These are phyloP conservation scores for Drosophila setifemur DNA, from an alignment of 1,140 invertebrate genomes.

Conservation along the genomic window DNA sequence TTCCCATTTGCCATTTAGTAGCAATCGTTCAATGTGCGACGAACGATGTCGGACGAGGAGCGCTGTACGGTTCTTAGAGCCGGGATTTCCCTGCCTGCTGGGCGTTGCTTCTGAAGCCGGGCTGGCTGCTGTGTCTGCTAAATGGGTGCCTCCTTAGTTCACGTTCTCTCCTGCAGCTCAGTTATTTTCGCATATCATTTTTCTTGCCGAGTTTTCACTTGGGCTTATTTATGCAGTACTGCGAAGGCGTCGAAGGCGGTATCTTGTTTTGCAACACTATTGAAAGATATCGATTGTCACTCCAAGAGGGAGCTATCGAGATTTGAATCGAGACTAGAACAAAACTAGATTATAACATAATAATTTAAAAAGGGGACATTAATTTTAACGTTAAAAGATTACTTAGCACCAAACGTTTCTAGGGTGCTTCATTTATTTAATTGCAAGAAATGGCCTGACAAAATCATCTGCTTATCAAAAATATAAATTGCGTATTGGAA, in stretches of 20 bases:
- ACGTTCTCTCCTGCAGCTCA: constrained; percentile 39
- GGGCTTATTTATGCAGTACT: constrained; percentile 2
- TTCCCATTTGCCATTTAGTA: constrained; percentile 72
- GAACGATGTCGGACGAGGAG: not conserved
- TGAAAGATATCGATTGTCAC: not conserved
- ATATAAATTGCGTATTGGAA: no score
- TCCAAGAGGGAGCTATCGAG: no score
- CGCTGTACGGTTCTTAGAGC: not conserved
- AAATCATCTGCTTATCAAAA: no score
- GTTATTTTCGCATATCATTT: constrained; percentile 56
- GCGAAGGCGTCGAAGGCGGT: not conserved
- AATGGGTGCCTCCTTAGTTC: constrained; percentile 26
- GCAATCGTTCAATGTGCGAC: not conserved
- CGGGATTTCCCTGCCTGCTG: not conserved
- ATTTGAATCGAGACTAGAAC: no score
- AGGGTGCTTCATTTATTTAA: no score
- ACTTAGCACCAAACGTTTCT: no score
- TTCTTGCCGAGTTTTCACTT: constrained; percentile 58
- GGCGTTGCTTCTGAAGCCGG: not conserved
- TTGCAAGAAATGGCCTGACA: no score
- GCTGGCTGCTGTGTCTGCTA: not conserved
- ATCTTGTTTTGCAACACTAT: not conserved
- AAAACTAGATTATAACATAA: no score
- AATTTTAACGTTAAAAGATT: no score
- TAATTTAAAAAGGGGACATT: no score